phyloP scores from a whole-genome alignment of 2,797 vertebrate genomes.

The Cryptoprocta ferox region DNA sequence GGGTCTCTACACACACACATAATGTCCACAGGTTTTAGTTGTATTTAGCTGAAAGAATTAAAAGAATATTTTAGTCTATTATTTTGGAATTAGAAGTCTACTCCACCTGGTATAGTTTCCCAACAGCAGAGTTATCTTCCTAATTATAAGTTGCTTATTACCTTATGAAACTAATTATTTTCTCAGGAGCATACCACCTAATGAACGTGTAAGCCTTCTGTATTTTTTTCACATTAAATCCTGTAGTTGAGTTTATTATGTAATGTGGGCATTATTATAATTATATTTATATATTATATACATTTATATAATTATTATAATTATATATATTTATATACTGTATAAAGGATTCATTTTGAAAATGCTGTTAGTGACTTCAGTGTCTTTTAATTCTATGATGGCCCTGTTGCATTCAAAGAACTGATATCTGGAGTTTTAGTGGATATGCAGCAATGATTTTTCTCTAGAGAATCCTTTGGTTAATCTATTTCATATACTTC shows the following conservation, averaged over 20 bases:
- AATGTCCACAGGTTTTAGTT: not conserved
- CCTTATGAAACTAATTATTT: not conserved
- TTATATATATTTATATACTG: no score
- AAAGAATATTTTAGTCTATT: not conserved
- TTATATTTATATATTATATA: not conserved
- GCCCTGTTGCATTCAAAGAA: not conserved
- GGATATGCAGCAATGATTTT: not conserved
- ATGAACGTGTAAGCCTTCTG: not conserved
- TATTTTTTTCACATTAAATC: conserved; percentile 15
- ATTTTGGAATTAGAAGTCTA: not conserved
- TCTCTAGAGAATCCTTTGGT: not conserved
- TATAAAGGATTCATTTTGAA: not conserved
- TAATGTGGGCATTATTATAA: not conserved
- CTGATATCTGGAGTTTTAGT: not conserved
- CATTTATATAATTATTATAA: no score
- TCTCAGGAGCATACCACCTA: not conserved
- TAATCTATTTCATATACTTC: not conserved
- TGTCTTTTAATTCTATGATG: not conserved
- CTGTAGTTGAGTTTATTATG: not conserved
- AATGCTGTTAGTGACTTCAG: not conserved
- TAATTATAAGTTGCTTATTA: not conserved
- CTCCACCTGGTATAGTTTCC: not conserved
- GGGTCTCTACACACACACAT: no score
- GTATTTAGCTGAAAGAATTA: not conserved
- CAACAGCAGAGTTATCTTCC: not conserved